These are phyloP conservation scores for Piprites chloris DNA, from an alignment of 2,113 vertebrate species.

Conservation along the genomic window DNA sequence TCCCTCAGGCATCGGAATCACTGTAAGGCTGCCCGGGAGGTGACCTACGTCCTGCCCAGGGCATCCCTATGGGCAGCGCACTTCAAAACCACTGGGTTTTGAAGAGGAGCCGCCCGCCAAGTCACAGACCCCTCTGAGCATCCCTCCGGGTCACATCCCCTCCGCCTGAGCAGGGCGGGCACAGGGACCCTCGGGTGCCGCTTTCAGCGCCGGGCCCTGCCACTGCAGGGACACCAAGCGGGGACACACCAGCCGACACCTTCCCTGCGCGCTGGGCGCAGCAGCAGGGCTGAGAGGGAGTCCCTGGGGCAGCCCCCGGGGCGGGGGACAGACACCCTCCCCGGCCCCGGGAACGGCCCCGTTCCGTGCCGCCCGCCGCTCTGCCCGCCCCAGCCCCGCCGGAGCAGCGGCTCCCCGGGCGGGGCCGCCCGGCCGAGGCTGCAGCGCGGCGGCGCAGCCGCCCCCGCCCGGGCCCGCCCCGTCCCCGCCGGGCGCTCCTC, in stretches of 20 bases:
- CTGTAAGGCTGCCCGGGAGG: not conserved
- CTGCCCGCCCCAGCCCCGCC: too few species aligned
- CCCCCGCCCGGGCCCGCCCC: too few species aligned
- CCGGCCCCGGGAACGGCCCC: too few species aligned
- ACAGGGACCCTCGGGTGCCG: rapidly evolving
- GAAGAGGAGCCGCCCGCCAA: not conserved
- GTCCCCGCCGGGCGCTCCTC: not conserved
- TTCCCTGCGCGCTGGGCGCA: not conserved
- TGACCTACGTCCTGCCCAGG: not conserved
- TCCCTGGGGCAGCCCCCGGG: not conserved
- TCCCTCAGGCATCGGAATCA: not conserved
- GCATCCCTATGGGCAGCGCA: not conserved
- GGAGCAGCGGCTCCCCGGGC: too few species aligned
- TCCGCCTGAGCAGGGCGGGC: not conserved
- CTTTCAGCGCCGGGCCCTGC: not conserved
- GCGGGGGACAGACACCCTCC: not conserved
- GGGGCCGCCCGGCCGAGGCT: not conserved
- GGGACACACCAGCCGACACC: not conserved
- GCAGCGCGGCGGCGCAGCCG: not conserved
- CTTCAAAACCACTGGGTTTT: rapidly evolving
- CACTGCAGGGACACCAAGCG: not conserved
- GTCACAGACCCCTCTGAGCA: not conserved
- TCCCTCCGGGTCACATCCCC: not conserved
- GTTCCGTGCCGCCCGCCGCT: too few species aligned
- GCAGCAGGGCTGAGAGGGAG: too few species aligned